Evolutionary conservation across 2,113 vertebrate genomes (phyloP), one percentile per base, ranked within the genome.

Genomic region (Clinocottus analis): DNA sequence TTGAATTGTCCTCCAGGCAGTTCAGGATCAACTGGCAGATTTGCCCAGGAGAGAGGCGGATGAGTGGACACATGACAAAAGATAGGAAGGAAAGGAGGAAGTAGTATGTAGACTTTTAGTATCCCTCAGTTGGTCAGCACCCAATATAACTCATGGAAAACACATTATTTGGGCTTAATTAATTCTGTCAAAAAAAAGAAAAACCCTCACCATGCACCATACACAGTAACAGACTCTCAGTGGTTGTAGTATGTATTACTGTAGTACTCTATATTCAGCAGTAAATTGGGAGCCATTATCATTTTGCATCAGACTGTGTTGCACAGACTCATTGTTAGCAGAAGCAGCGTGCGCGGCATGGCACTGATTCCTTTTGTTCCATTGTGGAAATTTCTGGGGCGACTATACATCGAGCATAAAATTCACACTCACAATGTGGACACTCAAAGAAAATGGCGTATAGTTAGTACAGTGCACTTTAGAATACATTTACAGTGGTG

Each of bases 21-120:
- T 75, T 72, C 72, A 77, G 81, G 90, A 90, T 91, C 84, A 91
- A 90, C 90, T 91, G 85, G 79, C 87, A 83, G 78, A 90, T 89
- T 78, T 87, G 61, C 84, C 85, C 75, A 45, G 49, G 75, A 75
- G 85, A 78, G 67, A 77, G 14, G 69, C 45, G 2, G 72, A 51
- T 49, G 73, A 69, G 79, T 74, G 80, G 78, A 81, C 74, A 64
- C 47, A 77, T 25, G 19, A 62, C 47, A 43, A 72, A 77, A 55
- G 60, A 67, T 12, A 61, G n/a, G 10, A 17, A 65, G 31, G 75
- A 45, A 14, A 47, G n/a, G n/a, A n/a, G 41, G 39, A 70, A 47
- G 61, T 25, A 25, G 6, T 25, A 77, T 73, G 68, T 67, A 19
- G 66, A 51, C 65, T 58, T 76, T 71, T 56, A 63, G 33, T 53